phyloP scores from a whole-genome alignment of 2,113 vertebrate species.

The Petroica traversi region DNA sequence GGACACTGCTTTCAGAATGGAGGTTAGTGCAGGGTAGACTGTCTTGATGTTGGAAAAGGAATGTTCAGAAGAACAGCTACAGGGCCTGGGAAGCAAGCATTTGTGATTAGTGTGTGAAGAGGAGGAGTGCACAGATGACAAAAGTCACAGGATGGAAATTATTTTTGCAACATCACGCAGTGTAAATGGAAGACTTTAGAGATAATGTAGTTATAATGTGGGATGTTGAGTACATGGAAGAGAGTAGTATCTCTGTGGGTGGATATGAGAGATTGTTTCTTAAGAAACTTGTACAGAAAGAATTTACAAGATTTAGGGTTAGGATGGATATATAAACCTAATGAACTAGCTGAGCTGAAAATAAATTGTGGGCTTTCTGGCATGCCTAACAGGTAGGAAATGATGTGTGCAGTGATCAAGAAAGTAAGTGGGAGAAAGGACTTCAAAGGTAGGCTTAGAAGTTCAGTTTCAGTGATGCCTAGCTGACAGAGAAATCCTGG shows the following conservation, averaged over 20 bases:
- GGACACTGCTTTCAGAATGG: neutral
- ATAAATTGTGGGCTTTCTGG: neutral
- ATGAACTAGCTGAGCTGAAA: neutral
- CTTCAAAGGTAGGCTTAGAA: neutral
- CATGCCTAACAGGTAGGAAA: neutral
- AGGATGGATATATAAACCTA: neutral
- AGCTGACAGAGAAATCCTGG: neutral
- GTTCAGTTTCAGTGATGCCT: neutral
- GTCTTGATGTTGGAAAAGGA: neutral
- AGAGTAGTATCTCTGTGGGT: neutral
- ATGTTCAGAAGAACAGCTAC: rapidly evolving
- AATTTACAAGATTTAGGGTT: neutral
- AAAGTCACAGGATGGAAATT: neutral
- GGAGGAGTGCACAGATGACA: neutral
- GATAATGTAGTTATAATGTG: neutral
- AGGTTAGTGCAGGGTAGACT: neutral
- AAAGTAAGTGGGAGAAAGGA: neutral
- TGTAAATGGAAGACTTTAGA: neutral
- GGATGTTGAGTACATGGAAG: neutral
- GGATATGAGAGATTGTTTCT: neutral
- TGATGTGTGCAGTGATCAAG: neutral
- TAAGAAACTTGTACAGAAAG: neutral
- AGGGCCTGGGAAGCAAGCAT: neutral
- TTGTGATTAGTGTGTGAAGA: neutral
- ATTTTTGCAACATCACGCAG: neutral